Conservation (phyloP, 2,113 vertebrate genomes). For the Petroica traversi region DNA sequence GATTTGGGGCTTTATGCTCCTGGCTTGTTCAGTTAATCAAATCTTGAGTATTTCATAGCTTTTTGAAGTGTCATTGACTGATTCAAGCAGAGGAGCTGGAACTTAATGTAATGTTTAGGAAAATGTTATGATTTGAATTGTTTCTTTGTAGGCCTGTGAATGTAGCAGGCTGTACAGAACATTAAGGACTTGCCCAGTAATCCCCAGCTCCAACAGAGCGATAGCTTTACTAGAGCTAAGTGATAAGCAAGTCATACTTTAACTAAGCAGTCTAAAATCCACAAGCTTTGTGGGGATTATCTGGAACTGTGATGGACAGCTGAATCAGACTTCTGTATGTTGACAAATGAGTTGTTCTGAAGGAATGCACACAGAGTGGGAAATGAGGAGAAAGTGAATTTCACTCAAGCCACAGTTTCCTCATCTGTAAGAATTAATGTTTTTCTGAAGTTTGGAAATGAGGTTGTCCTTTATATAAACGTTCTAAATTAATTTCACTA, state of each 20-base stretch:
- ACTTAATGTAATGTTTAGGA: neutral
- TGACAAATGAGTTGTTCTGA: neutral
- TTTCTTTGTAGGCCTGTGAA: neutral
- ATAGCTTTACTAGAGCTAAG: neutral
- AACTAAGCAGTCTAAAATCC: constrained; percentile 35
- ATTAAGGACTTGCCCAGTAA: neutral
- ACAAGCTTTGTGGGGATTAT: neutral
- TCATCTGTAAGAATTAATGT: neutral
- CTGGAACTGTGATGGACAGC: neutral
- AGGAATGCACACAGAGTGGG: neutral
- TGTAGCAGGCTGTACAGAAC: neutral
- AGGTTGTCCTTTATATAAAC: neutral
- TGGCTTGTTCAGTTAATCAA: neutral
- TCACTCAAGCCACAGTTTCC: neutral
- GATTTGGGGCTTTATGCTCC: neutral
- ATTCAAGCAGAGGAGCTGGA: neutral
- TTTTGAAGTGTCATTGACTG: neutral
- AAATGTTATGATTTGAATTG: neutral
- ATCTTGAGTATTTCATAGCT: neutral
- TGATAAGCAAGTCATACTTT: constrained; percentile 32
- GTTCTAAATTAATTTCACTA: neutral
- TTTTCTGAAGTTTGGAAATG: neutral
- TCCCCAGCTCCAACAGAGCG: neutral
- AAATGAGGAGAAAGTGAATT: neutral
- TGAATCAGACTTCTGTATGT: neutral